phyloP scores from a whole-genome alignment of 2,797 vertebrate species.

The Halcyon smyrnensis region DNA sequence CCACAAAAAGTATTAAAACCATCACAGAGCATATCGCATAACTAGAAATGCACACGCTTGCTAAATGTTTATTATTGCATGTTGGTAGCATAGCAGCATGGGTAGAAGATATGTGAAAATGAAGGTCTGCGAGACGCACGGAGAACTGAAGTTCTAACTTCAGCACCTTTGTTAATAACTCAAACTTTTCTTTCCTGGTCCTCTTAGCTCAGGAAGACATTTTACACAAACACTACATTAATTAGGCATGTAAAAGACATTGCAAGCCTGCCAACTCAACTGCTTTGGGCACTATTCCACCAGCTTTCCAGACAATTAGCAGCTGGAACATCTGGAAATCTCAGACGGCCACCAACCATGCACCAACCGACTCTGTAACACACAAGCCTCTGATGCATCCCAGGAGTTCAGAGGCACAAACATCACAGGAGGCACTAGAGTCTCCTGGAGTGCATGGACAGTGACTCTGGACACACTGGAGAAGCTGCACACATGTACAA shows the following conservation, averaged over 20 bases:
- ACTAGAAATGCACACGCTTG: neutral
- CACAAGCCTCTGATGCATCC: neutral
- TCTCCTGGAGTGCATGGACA: neutral
- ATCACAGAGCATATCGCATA: neutral
- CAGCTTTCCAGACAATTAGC: conserved; percentile 47
- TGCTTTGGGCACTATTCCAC: conserved; percentile 48
- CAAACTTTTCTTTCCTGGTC: neutral
- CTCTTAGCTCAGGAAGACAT: neutral
- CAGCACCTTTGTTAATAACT: neutral
- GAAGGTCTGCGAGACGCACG: neutral
- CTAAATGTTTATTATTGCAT: neutral
- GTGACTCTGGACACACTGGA: neutral
- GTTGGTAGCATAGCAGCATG: neutral
- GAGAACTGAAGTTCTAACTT: neutral
- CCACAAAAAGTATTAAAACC: neutral
- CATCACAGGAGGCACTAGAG: neutral
- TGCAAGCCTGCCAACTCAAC: neutral
- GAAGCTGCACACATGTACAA: neutral
- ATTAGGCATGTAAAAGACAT: conserved; percentile 28
- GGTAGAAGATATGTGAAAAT: neutral
- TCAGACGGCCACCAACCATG: conserved; percentile 46
- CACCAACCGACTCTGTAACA: neutral
- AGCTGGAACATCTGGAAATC: conserved; percentile 46
- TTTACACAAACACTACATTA: conserved; percentile 16
- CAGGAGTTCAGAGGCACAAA: neutral